Conservation (phyloP, 2,888 invertebrate species). For the Bhutanitis thaidina region DNA sequence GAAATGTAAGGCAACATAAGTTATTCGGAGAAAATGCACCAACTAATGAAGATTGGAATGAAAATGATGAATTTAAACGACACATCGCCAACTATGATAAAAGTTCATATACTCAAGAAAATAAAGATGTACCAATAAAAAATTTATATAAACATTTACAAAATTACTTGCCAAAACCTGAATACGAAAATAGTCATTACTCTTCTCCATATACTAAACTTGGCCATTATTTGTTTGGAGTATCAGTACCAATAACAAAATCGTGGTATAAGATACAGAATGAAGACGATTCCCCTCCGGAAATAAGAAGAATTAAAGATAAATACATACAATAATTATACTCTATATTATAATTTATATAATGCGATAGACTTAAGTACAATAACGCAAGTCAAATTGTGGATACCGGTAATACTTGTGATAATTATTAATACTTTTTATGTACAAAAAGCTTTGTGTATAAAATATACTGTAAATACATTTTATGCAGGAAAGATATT, state of each 20-base stretch:
- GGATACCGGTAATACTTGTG: too few relatives aligned
- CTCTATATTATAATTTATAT: too few relatives aligned
- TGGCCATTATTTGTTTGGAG: neutral
- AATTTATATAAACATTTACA: neutral
- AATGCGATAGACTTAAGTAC: too few relatives aligned
- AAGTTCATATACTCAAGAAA: neutral
- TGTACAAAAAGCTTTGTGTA: too few relatives aligned
- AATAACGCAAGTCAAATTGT: too few relatives aligned
- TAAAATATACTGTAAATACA: too few relatives aligned
- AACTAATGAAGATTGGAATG: neutral
- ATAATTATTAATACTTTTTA: too few relatives aligned
- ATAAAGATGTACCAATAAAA: neutral
- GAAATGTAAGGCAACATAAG: neutral
- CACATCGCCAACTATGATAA: neutral
- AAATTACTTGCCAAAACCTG: neutral
- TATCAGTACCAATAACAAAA: neutral
- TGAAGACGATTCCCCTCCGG: neutral
- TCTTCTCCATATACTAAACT: neutral
- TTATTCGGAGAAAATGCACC: slow-evolving; percentile 5
- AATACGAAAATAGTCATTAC: neutral
- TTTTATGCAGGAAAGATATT: too few relatives aligned
- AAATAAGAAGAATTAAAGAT: too few relatives aligned
- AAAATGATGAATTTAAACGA: slow-evolving; percentile 1
- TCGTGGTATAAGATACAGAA: neutral
- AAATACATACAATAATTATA: too few relatives aligned